These are phyloP conservation scores for Acinonyx jubatus DNA, from an alignment of 2,113 vertebrate species.

Conservation along the genomic window DNA sequence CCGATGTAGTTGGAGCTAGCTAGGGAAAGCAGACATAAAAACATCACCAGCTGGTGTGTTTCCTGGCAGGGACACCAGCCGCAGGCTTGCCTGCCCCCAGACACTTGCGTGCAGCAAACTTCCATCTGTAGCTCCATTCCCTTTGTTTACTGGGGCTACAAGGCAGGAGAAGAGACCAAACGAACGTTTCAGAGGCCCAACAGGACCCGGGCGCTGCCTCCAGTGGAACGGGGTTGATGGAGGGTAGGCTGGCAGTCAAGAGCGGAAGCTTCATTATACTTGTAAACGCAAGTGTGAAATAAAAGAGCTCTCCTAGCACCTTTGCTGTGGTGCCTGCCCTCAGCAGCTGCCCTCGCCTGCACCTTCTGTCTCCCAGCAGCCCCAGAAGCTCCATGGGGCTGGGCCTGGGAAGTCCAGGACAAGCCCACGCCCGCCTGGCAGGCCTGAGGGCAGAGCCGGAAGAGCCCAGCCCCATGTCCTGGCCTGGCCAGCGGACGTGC, in stretches of 20 bases:
- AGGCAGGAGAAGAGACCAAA: conserved; percentile 65
- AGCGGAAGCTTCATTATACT: conserved; percentile 77
- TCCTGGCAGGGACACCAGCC: conserved; percentile 6
- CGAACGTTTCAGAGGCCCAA: conserved; percentile 64
- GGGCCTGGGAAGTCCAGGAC: not conserved
- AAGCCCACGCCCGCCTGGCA: not conserved
- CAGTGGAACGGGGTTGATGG: conserved; percentile 68
- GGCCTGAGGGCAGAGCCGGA: not conserved
- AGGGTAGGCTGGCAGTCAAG: conserved; percentile 64
- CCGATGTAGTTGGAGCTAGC: not conserved
- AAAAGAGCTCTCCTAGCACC: not conserved
- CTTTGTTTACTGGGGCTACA: conserved; percentile 55
- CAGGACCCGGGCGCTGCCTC: conserved; percentile 62
- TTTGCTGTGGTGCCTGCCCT: conserved; percentile 4
- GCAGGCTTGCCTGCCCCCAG: not conserved
- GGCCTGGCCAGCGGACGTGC: not conserved
- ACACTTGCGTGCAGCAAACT: conserved; percentile 42
- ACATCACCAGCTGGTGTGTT: conserved; percentile 58
- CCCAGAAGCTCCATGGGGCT: not conserved
- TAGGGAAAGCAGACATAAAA: not conserved
- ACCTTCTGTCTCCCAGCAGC: not conserved
- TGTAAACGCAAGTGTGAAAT: conserved; percentile 75
- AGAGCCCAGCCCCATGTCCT: not conserved
- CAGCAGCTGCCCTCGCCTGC: conserved; percentile 49
- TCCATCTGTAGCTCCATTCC: conserved; percentile 64